A percentile compares a stretch with the other conserved stretches of the same genome.
These are phyloP conservation scores for Columba guinea DNA, from an alignment of 2,797 vertebrate species.

Conservation along the genomic window DNA sequence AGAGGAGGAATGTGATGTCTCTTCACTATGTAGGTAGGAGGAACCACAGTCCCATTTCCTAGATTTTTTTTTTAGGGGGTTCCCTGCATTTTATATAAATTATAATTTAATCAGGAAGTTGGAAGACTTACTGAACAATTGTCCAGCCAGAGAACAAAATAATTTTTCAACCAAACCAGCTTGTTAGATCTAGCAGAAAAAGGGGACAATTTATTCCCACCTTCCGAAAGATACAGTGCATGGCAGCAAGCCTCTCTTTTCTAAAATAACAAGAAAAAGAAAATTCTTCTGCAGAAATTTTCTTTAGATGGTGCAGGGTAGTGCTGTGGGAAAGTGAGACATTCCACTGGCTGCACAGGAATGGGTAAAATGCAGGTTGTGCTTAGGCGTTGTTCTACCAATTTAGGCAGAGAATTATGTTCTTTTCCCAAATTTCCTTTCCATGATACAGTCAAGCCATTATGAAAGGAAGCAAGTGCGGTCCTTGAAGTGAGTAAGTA, in stretches of 20 bases:
- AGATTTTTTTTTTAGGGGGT: not conserved
- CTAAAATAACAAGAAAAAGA: not conserved
- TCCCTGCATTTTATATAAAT: not conserved
- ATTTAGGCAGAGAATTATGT: not conserved
- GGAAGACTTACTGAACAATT: not conserved
- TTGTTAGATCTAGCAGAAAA: not conserved
- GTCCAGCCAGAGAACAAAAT: not conserved
- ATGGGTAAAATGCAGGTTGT: not conserved
- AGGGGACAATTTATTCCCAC: not conserved
- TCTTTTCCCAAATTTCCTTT: not conserved
- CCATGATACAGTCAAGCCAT: not conserved
- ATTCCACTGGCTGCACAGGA: not conserved
- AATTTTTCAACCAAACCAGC: not conserved
- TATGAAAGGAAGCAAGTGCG: not conserved
- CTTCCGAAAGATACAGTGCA: not conserved
- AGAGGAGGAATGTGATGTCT: not conserved
- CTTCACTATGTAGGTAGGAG: not conserved
- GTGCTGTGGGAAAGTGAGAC: not conserved
- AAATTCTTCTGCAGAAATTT: not conserved
- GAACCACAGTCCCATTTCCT: not conserved
- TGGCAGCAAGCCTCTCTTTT: not conserved
- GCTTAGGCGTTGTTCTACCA: not conserved
- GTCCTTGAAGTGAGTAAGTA: not conserved
- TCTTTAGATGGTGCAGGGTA: not conserved
- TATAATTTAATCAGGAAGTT: not conserved